Conservation (phyloP, 2,888 invertebrate species). For the Eledona agricola region DNA sequence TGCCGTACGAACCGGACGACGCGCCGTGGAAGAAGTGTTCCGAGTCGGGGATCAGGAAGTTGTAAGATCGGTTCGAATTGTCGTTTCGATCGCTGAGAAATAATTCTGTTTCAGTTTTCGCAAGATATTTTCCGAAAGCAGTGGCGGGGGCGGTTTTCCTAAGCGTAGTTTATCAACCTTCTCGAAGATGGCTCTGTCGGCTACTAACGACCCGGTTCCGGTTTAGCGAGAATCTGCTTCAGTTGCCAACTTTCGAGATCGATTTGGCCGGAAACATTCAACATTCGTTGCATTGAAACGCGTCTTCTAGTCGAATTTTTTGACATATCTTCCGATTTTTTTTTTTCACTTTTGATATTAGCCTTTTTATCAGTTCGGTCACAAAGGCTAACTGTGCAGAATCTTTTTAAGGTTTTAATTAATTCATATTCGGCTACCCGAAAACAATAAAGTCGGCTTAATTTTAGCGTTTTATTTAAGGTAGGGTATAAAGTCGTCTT, state of each 20-base stretch:
- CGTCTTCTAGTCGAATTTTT: slow-evolving; percentile 14
- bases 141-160: slow-evolving; percentile 78
- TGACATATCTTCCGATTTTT: slow-evolving; percentile 11
- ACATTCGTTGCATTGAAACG: slow-evolving; percentile 45
- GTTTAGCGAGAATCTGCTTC: slow-evolving; percentile 46
- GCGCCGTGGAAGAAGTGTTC: slow-evolving; percentile 90
- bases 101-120: slow-evolving; percentile 76
- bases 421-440: too few species aligned
- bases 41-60: slow-evolving; percentile 89
- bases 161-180: slow-evolving; percentile 82
- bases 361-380: too few species aligned
- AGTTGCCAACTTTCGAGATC: slow-evolving; percentile 32
- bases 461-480: too few species aligned
- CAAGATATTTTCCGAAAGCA: slow-evolving; percentile 86
- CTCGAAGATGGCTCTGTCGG: slow-evolving; percentile 75
- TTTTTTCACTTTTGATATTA: background rate
- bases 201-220: slow-evolving; percentile 58
- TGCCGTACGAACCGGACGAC: slow-evolving; percentile 96
- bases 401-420: too few species aligned
- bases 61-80: slow-evolving; percentile 70
- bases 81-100: background rate
- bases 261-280: slow-evolving; percentile 47
- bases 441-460: too few species aligned
- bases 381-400: too few species aligned
- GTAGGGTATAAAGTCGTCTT: too few species aligned